Base-by-base conservation (phyloP, 2,797 vertebrate species). In the Sebastes hopkinsi region DNA sequence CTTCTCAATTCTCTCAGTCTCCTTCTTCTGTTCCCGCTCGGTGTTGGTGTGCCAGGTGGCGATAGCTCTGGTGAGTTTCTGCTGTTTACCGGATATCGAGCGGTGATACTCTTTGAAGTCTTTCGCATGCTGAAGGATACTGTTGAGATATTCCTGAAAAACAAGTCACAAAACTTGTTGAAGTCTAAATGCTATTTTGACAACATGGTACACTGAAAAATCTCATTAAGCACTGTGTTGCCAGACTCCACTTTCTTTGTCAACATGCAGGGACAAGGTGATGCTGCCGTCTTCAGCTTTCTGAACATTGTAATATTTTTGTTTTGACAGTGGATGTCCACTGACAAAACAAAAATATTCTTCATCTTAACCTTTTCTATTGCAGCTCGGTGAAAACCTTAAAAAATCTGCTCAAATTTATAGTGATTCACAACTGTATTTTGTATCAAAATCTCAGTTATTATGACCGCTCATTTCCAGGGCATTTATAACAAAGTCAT, bases 81-180 rank as follows among this genome's bases (percentile, higher is more conserved):
- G 98, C 67, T 97, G 97, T 94, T 99, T 99, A 4, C 97, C 98
- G 0, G 98, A 96, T 1, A 99, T 96, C 1, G 98, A 99, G 2
- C 98, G 96, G 88, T 99, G 98, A 81, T 98, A 99, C 66, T 99
- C 98, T 77, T 99, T 99, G 87, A 99, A 99, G 95, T 99, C 98
- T 87, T 99, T 99, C 20, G 98, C 98, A 92, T 99, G 98, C 78
- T 99, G 98, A 70, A 99, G 94, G 84, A 99, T 99, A 72, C 98
- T 99, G 85, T 99, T 99, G 72, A 99, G 96, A 90, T 99, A 99
- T 88, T 99, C 98, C 98, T 99, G 89, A 67, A 77, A 70, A 75
- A 73, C 67, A 59, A 66, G 0, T 22, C 13, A 74, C 2, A 68
- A 23, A 79, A 59, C 6, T 22, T 20, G 18, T 36, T 62, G 7